These are phyloP conservation scores for Hypsibius dujardini DNA, from an alignment of 1,140 invertebrate genomes.

Conservation along the genomic window DNA sequence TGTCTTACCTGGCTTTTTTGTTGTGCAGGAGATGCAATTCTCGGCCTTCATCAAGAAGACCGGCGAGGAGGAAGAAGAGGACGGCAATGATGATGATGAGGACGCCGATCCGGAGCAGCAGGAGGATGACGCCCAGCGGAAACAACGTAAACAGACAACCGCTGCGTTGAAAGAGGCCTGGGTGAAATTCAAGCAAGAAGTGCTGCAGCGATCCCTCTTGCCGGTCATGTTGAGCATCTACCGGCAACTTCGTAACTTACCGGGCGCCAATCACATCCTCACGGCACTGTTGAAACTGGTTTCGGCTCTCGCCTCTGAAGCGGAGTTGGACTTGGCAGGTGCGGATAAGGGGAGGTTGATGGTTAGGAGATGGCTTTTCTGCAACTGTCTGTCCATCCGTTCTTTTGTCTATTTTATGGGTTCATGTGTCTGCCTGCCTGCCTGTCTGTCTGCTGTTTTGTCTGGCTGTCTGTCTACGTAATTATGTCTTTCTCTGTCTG, in stretches of 20 bases:
- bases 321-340: not conserved
- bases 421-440: not conserved
- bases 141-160: not conserved
- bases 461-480: too few species aligned
- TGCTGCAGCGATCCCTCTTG: not conserved
- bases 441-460: too few species aligned
- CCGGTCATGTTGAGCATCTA: not conserved
- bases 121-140: not conserved
- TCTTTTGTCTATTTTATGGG: not conserved
- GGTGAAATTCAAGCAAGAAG: not conserved
- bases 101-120: not conserved
- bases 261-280: not conserved
- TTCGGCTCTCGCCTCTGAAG: not conserved
- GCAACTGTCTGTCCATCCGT: not conserved
- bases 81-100: not conserved
- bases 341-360: not conserved
- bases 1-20: not conserved
- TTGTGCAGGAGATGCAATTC: slow-evolving; percentile 12
- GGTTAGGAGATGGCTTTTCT: not conserved
- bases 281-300: not conserved
- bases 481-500: too few species aligned
- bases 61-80: slow-evolving; percentile 6
- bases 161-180: not conserved
- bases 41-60: not conserved
- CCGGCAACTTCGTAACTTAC: not conserved